These are phyloP conservation scores for Xanthia icteritia DNA, from an alignment of 2,888 invertebrate species.

Conservation along the genomic window DNA sequence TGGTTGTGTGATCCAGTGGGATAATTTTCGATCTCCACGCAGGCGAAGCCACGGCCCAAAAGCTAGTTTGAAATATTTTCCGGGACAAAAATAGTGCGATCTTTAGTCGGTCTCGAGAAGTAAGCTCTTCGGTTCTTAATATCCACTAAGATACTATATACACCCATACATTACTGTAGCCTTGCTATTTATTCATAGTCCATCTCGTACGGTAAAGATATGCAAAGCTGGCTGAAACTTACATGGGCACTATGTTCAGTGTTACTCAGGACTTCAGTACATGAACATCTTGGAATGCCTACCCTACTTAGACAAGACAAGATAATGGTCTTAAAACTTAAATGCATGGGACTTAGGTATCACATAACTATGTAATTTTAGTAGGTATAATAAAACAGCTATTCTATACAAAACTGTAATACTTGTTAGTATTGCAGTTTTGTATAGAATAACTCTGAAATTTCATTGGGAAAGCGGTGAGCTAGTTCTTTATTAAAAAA, in stretches of 20 bases:
- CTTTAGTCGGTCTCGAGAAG: not conserved
- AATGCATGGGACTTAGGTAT: too few species aligned
- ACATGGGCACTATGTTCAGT: not conserved
- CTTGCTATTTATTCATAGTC: constrained; percentile 1
- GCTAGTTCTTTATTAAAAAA: not conserved
- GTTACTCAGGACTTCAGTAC: not conserved
- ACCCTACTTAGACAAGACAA: not conserved
- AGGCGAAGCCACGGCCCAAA: too few species aligned
- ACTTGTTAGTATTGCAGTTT: not conserved
- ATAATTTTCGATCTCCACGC: not conserved
- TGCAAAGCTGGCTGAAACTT: constrained; percentile 20
- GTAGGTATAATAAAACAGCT: not conserved
- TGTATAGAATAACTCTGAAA: not conserved
- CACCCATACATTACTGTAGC: not conserved
- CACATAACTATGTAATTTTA: not conserved
- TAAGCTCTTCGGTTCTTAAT: not conserved
- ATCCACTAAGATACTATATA: too few species aligned
- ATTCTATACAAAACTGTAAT: not conserved
- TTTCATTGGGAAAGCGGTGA: not conserved
- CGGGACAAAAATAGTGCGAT: not conserved
- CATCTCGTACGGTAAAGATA: constrained; percentile 12
- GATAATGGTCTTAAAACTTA: not conserved
- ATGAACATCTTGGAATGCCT: not conserved
- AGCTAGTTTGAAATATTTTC: not conserved
- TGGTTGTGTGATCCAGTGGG: not conserved